phyloP scores from a whole-genome alignment of 2,888 invertebrate species.

The Cephalotes varians region DNA sequence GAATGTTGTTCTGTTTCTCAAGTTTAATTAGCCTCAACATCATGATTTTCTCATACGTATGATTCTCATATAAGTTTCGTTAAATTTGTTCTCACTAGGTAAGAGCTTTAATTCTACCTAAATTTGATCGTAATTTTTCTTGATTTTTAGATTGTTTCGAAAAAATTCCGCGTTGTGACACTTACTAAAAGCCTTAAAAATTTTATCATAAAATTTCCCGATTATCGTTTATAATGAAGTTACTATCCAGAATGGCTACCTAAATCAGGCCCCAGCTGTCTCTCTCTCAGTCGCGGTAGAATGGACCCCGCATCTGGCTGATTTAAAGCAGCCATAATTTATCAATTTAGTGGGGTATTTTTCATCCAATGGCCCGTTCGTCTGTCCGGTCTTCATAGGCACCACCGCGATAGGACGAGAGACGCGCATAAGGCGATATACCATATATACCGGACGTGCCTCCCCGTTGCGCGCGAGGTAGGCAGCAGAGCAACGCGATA shows the following conservation, averaged over 20 bases:
- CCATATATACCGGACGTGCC: conserved; percentile 65
- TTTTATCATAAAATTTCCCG: not conserved
- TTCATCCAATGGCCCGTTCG: conserved; percentile 30
- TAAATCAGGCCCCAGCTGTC: conserved; percentile 41
- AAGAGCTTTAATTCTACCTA: not conserved
- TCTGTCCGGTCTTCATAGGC: conserved; percentile 39
- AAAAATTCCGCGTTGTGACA: not conserved
- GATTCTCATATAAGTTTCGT: not conserved
- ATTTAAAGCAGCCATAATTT: conserved; percentile 51
- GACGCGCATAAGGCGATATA: conserved; percentile 62
- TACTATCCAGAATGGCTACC: conserved; percentile 26
- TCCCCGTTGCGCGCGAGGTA: conserved; percentile 74
- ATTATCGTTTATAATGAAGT: conserved; percentile 9
- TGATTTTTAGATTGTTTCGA: not conserved
- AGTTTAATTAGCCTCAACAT: not conserved
- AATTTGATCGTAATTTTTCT: not conserved
- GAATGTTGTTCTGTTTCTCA: not conserved
- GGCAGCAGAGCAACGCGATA: conserved; percentile 73
- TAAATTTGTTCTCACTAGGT: not conserved
- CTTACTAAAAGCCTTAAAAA: not conserved
- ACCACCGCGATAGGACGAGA: conserved; percentile 18
- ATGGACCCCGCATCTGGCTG: conserved; percentile 39
- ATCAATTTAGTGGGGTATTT: conserved; percentile 52
- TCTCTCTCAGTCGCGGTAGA: not conserved
- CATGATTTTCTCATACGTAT: not conserved